Conservation (phyloP, 2,797 vertebrate genomes). For the Propithecus perrieri region DNA sequence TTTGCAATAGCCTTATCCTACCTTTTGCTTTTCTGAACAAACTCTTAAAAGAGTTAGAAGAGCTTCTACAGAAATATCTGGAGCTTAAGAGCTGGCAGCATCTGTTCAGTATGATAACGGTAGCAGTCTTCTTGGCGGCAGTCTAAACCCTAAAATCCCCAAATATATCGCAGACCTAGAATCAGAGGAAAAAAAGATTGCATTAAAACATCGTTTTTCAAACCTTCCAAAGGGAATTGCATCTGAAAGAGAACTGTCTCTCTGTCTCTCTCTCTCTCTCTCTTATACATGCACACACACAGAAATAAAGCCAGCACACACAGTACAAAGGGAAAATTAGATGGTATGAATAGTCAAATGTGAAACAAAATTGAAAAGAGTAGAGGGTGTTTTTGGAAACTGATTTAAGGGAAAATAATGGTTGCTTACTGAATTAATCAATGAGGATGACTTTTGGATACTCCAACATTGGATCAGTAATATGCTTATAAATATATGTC, state of each 20-base stretch:
- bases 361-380: background rate
- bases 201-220: constrained; percentile 51
- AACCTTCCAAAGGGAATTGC: constrained; percentile 35
- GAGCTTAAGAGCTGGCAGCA: constrained; percentile 73
- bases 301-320: background rate
- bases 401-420: background rate
- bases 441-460: background rate
- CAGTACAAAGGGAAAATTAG: background rate
- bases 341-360: background rate
- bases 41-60: constrained; percentile 67
- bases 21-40: constrained; percentile 67
- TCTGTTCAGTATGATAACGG: constrained; percentile 66
- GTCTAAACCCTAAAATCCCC: constrained; percentile 69
- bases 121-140: constrained; percentile 53
- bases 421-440: background rate
- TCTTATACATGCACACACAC: background rate
- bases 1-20: constrained; percentile 55
- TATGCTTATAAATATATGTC: background rate
- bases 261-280: background rate
- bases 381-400: background rate
- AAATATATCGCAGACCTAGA: constrained; percentile 44
- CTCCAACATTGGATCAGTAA: background rate
- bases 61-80: constrained; percentile 66
- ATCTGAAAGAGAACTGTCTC: background rate
- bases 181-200: constrained; percentile 25